phyloP scores from a whole-genome alignment of 2,797 vertebrate species.

The Gadopsis bispinosus region DNA sequence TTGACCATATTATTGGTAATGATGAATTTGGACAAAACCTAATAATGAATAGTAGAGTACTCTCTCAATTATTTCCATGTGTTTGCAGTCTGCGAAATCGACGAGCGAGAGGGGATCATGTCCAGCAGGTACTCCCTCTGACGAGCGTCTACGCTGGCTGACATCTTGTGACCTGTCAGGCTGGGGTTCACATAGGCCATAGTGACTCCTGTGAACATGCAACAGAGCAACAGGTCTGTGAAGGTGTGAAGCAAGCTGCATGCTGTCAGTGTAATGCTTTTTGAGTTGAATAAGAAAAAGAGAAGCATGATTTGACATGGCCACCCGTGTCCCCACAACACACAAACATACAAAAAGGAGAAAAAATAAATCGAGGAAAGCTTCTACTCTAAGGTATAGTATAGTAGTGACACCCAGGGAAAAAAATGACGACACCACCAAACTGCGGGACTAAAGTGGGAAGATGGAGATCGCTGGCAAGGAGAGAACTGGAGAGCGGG shows the following conservation, averaged over 20 bases:
- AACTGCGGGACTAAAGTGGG: constrained; percentile 52
- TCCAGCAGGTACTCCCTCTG: constrained; percentile 98
- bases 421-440: constrained; percentile 50
- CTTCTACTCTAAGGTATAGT: constrained; percentile 43
- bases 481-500: constrained; percentile 25
- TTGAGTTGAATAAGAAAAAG: background rate
- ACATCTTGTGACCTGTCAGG: constrained; percentile 91
- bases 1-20: constrained; percentile 61
- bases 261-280: background rate
- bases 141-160: constrained; percentile 90
- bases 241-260: background rate
- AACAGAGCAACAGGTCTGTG: constrained; percentile 41
- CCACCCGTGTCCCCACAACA: constrained; percentile 42
- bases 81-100: constrained; percentile 94
- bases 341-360: constrained; percentile 43
- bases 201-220: constrained; percentile 88
- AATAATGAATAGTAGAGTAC: constrained; percentile 45
- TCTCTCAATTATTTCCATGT: constrained; percentile 91
- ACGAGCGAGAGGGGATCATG: constrained; percentile 97
- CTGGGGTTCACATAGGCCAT: constrained; percentile 94
- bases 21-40: constrained; percentile 54
- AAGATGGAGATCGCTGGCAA: constrained; percentile 60
- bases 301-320: constrained; percentile 12
- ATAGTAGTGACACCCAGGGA: constrained; percentile 45
- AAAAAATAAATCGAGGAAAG: constrained; percentile 20